A percentile compares a stretch with the other conserved stretches of the same genome.
Conservation (phyloP, 1,140 invertebrate species). For the Neotoxoptera formosana region DNA sequence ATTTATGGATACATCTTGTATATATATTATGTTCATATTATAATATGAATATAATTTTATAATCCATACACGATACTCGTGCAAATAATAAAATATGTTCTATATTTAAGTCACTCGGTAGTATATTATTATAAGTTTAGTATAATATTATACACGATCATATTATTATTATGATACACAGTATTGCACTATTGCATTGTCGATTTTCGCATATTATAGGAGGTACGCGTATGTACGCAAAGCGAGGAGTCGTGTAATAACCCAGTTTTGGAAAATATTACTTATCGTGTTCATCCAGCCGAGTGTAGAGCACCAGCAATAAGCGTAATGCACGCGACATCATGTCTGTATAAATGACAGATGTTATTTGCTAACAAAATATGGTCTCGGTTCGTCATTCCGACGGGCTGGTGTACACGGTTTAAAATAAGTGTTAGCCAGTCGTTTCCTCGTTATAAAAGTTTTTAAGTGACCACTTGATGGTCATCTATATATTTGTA, state of each 20-base stretch:
- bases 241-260: not conserved
- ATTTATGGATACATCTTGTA: not conserved
- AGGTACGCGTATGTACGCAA: not conserved
- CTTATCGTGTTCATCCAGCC: not conserved
- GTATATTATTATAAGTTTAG: too few relatives aligned
- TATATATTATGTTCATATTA: too few relatives aligned
- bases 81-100: not conserved
- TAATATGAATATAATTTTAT: not conserved
- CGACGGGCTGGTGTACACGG: not conserved
- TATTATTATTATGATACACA: too few relatives aligned
- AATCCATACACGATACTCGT: not conserved
- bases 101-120: not conserved
- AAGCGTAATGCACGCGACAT: not conserved
- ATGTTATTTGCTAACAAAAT: not conserved
- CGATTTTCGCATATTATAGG: not conserved
- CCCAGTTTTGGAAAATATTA: not conserved
- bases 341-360: not conserved
- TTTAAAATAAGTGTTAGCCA: constrained; percentile 9
- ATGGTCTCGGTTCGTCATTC: not conserved
- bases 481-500: constrained; percentile 5
- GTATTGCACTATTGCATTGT: not conserved
- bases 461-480: not conserved
- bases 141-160: too few relatives aligned
- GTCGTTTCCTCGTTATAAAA: not conserved
- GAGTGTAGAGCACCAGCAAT: not conserved